Conservation (phyloP, 2,113 vertebrate species). For the Hemibagrus wyckioides region DNA sequence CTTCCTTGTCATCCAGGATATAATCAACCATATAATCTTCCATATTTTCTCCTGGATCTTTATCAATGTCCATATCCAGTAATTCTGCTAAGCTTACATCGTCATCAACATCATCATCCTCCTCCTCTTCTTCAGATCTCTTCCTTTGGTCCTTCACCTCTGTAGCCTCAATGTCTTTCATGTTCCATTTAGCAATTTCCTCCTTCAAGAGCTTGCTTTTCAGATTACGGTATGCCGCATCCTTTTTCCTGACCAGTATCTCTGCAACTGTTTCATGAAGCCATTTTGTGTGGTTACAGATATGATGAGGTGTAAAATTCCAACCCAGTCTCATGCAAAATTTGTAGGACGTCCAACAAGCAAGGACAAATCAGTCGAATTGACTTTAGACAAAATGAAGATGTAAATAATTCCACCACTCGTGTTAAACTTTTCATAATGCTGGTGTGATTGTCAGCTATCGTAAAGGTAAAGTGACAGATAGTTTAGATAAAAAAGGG, state of each 20-base stretch:
- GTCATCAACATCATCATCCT: too few species aligned
- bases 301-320: conserved; percentile 5
- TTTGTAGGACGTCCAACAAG: neutral
- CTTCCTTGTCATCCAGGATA: conserved; percentile 8
- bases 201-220: conserved; percentile 26
- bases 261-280: conserved; percentile 73
- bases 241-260: conserved; percentile 58
- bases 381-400: neutral
- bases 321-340: conserved; percentile 10
- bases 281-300: conserved; percentile 47
- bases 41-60: neutral
- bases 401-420: neutral
- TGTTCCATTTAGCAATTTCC: conserved; percentile 4
- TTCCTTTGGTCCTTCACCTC: conserved; percentile 4
- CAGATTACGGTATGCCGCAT: conserved; percentile 39
- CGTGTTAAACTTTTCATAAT: neutral
- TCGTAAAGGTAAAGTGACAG: neutral
- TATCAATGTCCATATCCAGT: neutral
- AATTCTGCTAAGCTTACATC: neutral
- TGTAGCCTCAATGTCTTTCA: neutral
- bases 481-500: neutral
- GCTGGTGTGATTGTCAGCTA: neutral
- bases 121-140: neutral
- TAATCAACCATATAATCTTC: conserved; percentile 15
- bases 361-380: neutral